Percentiles rank a stretch among this genome's conserved stretches.
Conservation (phyloP, 1,140 invertebrate species). For the Medauroidea extradentata region DNA sequence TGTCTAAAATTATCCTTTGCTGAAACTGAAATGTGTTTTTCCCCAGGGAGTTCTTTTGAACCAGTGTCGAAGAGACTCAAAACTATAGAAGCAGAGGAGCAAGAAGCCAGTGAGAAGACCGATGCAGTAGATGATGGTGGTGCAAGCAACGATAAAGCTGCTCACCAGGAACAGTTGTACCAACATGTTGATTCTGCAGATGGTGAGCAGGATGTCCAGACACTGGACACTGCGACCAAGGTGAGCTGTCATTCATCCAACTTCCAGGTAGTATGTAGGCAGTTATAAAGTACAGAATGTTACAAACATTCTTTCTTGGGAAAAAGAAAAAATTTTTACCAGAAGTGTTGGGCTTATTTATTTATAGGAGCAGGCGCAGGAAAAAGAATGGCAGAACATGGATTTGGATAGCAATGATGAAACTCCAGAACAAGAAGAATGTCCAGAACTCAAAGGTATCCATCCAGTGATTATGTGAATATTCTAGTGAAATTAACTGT, state of each 20-base stretch:
- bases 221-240: conserved; percentile 54
- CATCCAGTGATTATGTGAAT: too few species aligned
- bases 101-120: conserved; percentile 46
- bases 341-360: too few species aligned
- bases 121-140: conserved; percentile 46
- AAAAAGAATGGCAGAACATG: background rate
- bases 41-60: conserved; percentile 52
- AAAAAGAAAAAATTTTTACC: too few species aligned
- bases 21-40: too few species aligned
- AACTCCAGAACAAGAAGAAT: too few species aligned
- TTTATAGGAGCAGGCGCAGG: background rate
- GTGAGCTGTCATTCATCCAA: conserved; percentile 21
- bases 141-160: conserved; percentile 41
- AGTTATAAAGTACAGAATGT: too few species aligned
- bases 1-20: too few species aligned
- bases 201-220: conserved; percentile 49
- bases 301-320: too few species aligned
- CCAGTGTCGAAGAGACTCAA: conserved; percentile 58
- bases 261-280: too few species aligned
- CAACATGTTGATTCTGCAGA: conserved; percentile 82
- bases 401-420: too few species aligned
- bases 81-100: conserved; percentile 48
- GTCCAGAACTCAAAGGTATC: too few species aligned
- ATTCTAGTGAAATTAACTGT: too few species aligned
- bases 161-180: conserved; percentile 57